A percentile compares a stretch with the other conserved stretches of the same genome.
These are phyloP conservation scores for Macrochelys suwanniensis DNA, from an alignment of 2,797 vertebrate genomes.

Conservation along the genomic window DNA sequence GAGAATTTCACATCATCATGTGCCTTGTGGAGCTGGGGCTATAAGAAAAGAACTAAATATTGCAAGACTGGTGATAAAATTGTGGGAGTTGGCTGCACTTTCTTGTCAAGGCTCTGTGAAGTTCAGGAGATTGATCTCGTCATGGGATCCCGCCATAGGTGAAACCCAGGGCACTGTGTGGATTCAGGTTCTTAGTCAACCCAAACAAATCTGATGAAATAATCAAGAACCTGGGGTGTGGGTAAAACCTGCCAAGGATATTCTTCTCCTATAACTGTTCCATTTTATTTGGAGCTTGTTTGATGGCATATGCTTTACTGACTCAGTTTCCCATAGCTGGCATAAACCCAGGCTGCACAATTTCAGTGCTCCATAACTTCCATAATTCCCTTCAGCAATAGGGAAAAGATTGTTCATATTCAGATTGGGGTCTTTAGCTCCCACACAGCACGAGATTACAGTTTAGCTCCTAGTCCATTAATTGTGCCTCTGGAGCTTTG, in stretches of 20 bases:
- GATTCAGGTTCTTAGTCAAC: neutral
- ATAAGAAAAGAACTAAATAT: neutral
- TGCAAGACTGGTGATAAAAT: neutral
- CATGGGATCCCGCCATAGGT: neutral
- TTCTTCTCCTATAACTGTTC: neutral
- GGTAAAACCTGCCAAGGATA: neutral
- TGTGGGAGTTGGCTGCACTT: neutral
- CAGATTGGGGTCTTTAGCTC: neutral
- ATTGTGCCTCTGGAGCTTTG: neutral
- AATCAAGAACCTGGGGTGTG: neutral
- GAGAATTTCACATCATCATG: neutral
- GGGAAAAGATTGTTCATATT: neutral
- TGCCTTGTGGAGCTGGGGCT: neutral
- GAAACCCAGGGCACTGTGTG: neutral
- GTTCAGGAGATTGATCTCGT: neutral
- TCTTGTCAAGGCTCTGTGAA: neutral
- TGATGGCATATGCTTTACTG: neutral
- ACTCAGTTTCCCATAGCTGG: neutral
- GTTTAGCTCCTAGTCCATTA: conserved; percentile 8
- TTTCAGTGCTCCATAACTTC: neutral
- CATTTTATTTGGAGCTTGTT: neutral
- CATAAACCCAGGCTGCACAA: neutral
- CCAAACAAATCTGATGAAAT: neutral
- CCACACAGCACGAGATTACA: neutral
- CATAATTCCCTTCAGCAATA: neutral